Base-by-base conservation (phyloP, 2,888 invertebrate genomes). In the Tineola bisselliella region DNA sequence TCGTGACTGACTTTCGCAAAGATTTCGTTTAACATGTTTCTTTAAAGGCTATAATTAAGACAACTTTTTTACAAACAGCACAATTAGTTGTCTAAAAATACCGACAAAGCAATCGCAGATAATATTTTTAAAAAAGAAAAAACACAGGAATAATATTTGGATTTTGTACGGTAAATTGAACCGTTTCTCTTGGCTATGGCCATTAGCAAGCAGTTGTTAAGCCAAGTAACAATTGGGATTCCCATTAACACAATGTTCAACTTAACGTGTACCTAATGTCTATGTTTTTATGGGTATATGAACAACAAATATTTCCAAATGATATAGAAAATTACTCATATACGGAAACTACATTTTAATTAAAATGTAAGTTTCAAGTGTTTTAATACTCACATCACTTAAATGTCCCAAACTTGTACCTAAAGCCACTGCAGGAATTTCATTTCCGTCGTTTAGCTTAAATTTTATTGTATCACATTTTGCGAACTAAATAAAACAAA, bases 391-490 rank as follows among this genome's bases (percentile, higher is more conserved):
- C 70, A 83, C 83, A 67, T 82, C 81, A 64, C 78, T 65, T 57
- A 75, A 65, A 69, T 82, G 82, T 59, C 84, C 83, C 63, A 83
- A 68, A 64, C 84, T 83, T 13, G 84, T 84, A 13, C 84, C 84
- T 43, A 84, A 67, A 59, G 84, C 83, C 17, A 83, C 66, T 13
- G 76, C 73, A 13, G 83, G 82, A 66, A 83, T 81, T 65, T 75
- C 69, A 64, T 77, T 67, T 8, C 81, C 82, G 68, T 83, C 82
- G 63, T 81, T 81, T 62, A 84, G 66, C 62, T 67, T 70, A 63
- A 69, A 79, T 25, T 67, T 65, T 44, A 67, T 63, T 61, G 59
- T 38, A 56, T 62, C 63, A 25, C 62, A 60, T 33, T 65, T 65
- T 25, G 69, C 67, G 13, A 43, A 15, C 59, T 59, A 43, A 44